Percentiles rank a stretch among this genome's conserved stretches.
Evolutionary conservation across 2,888 invertebrate genomes (phyloP).

Genomic region (Spisula solida): DNA sequence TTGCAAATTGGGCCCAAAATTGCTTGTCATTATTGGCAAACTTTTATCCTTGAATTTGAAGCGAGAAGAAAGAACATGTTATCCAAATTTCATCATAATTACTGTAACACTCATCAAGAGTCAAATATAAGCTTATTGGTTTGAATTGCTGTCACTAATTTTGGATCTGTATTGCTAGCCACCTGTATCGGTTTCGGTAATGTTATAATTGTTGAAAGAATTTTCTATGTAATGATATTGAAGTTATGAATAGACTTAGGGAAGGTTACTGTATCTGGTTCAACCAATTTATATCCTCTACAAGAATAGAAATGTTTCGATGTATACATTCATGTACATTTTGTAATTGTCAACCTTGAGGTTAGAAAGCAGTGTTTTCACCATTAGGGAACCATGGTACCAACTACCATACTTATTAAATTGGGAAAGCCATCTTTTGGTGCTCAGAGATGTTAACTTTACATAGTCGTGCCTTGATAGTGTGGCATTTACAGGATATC

Average conservation of each 20-base stretch:
- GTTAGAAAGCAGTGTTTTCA: too few species aligned
- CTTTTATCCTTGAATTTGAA: constrained; percentile 63
- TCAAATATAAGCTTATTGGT: constrained; percentile 37
- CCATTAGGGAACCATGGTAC: too few species aligned
- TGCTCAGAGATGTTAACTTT: too few species aligned
- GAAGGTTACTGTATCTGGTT: background rate
- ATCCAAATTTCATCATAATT: constrained; percentile 65
- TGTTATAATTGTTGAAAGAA: constrained; percentile 4
- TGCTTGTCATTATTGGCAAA: constrained; percentile 59
- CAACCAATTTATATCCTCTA: background rate
- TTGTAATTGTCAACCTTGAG: too few species aligned
- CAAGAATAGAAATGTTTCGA: too few species aligned
- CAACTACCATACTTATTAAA: too few species aligned
- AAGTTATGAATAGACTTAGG: background rate
- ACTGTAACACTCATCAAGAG: constrained; percentile 44
- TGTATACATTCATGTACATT: too few species aligned
- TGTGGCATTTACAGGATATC: background rate
- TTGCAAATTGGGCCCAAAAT: constrained; percentile 61
- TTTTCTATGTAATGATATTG: constrained; percentile 1
- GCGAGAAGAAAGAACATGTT: constrained; percentile 56
- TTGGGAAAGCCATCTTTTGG: too few species aligned
- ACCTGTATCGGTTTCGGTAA: constrained; percentile 5
- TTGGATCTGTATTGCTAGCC: background rate
- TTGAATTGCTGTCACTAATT: constrained; percentile 38
- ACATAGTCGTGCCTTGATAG: background rate